phyloP scores from a whole-genome alignment of 2,888 invertebrate genomes.

The Uropetala carovei region DNA sequence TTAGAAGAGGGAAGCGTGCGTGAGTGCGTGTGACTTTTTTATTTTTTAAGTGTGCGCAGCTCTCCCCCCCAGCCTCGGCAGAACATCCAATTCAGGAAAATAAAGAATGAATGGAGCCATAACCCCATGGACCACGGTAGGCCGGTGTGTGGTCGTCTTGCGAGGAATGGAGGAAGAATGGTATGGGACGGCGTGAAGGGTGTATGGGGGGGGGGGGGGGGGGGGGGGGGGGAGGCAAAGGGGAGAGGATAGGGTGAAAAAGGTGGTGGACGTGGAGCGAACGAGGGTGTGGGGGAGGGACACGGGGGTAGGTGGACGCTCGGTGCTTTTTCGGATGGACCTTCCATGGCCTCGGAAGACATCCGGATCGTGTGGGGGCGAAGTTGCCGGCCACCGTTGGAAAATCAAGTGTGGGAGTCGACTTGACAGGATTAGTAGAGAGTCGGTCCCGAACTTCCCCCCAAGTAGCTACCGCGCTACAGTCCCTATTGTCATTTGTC shows the following conservation, averaged over 20 bases:
- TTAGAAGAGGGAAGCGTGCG: not conserved
- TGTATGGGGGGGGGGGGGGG: not conserved
- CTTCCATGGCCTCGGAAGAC: not conserved
- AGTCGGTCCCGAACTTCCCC: not conserved
- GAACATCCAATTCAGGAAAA: not conserved
- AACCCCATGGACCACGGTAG: not conserved
- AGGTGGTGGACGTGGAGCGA: too few species aligned
- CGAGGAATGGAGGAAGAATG: not conserved
- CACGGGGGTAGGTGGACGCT: not conserved
- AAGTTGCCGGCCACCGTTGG: not conserved
- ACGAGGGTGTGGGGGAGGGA: not conserved
- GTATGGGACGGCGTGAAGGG: not conserved
- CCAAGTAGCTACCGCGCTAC: slow-evolving; percentile 21
- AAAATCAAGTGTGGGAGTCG: not conserved
- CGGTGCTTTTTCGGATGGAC: not conserved
- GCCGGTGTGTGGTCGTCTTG: not conserved
- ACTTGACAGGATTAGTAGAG: not conserved
- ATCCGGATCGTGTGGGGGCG: not conserved
- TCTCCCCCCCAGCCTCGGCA: not conserved
- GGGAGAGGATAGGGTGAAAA: too few species aligned
- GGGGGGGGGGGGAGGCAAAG: too few species aligned
- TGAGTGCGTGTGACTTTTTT: not conserved
- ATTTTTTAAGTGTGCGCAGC: not conserved
- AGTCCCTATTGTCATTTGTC: slow-evolving; percentile 64
- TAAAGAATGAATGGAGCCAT: slow-evolving; percentile 25